Conservation (phyloP, 2,797 vertebrate species). For the Peromyscus nudipes region DNA sequence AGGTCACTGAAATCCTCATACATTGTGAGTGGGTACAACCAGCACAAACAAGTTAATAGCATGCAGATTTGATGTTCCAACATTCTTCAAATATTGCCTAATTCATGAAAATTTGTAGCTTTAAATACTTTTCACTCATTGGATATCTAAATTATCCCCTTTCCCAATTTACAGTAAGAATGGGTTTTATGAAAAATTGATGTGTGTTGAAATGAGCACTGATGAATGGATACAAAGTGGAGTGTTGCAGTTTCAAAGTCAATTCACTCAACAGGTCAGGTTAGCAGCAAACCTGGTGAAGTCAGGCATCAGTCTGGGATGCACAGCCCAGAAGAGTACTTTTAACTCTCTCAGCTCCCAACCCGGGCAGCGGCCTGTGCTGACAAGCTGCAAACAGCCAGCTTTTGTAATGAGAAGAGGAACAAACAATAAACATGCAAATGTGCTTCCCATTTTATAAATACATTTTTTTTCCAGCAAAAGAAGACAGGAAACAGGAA, state of each 20-base stretch:
- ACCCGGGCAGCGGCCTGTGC: slow-evolving; percentile 29
- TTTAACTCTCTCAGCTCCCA: slow-evolving; percentile 35
- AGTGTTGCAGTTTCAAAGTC: not conserved
- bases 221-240: slow-evolving; percentile 52
- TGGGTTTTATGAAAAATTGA: slow-evolving; percentile 15
- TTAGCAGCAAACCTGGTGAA: slow-evolving; percentile 45
- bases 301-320: slow-evolving; percentile 24
- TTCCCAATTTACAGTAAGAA: not conserved
- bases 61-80: not conserved
- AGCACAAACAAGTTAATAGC: not conserved
- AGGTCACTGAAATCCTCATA: not conserved
- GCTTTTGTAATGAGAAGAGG: slow-evolving; percentile 80
- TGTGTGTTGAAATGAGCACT: not conserved
- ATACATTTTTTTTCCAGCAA: slow-evolving; percentile 77
- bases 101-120: not conserved
- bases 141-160: not conserved
- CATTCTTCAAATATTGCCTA: not conserved
- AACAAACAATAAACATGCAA: slow-evolving; percentile 86
- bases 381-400: slow-evolving; percentile 67
- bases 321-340: slow-evolving; percentile 14
- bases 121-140: not conserved
- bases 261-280: slow-evolving; percentile 54
- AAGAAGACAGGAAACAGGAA: slow-evolving; percentile 74
- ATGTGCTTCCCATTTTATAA: slow-evolving; percentile 80
- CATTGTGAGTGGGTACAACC: rapidly evolving